These are phyloP conservation scores for Bostrychus sinensis DNA, from an alignment of 2,113 vertebrate genomes.

Conservation along the genomic window DNA sequence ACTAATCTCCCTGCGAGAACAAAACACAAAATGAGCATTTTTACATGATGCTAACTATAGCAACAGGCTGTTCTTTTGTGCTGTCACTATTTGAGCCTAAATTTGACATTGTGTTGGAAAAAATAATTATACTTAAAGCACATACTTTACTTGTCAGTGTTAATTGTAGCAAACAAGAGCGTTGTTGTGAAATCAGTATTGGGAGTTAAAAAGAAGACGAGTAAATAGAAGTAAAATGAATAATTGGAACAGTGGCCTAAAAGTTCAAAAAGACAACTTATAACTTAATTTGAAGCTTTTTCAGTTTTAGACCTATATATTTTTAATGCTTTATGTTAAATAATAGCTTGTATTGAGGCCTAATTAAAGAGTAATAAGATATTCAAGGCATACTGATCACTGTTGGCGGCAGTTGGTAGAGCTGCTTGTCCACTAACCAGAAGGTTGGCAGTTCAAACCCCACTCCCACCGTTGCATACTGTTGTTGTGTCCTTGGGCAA, in stretches of 20 bases:
- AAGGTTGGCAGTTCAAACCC: too few relatives aligned
- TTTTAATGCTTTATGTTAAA: too few relatives aligned
- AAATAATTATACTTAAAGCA: conserved; percentile 30
- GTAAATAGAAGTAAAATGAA: conserved; percentile 7
- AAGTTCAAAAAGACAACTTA: background rate
- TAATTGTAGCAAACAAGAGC: conserved; percentile 29
- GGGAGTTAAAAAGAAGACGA: background rate
- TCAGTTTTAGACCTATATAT: too few relatives aligned
- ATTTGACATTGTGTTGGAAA: conserved; percentile 7
- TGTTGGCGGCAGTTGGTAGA: too few relatives aligned
- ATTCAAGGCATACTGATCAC: too few relatives aligned
- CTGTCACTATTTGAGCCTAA: conserved; percentile 24
- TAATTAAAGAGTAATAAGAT: too few relatives aligned
- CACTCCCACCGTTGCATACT: too few relatives aligned
- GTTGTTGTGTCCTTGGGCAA: too few relatives aligned
- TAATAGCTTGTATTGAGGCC: background rate
- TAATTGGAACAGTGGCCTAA: background rate
- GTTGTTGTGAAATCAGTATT: background rate
- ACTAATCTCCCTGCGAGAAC: conserved; percentile 45
- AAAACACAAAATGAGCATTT: conserved; percentile 48
- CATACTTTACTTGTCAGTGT: conserved; percentile 11
- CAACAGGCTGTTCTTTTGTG: conserved; percentile 32
- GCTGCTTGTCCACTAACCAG: too few relatives aligned
- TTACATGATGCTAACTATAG: conserved; percentile 39
- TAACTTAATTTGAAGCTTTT: background rate